Percentiles rank a stretch among this genome's conserved stretches.
Conservation (phyloP, 2,113 vertebrate genomes). For the Tichodroma muraria region DNA sequence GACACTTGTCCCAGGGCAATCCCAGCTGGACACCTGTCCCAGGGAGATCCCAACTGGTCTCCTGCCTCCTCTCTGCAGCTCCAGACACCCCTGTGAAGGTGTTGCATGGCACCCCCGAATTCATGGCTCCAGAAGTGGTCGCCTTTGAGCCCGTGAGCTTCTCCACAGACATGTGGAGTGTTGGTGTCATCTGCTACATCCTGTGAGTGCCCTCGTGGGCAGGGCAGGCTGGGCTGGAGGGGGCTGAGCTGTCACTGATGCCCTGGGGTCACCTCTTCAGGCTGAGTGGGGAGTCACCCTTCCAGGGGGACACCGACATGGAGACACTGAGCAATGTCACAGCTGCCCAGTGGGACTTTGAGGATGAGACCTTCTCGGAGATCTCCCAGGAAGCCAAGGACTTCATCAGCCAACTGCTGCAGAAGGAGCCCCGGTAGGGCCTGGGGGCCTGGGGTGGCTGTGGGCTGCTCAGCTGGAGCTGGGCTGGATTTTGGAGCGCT, state of each 20-base stretch:
- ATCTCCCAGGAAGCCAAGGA: conserved; percentile 82
- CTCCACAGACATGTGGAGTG: conserved; percentile 84
- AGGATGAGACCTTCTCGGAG: conserved; percentile 76
- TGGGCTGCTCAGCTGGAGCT: not conserved
- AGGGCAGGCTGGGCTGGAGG: not conserved
- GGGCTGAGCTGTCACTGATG: not conserved
- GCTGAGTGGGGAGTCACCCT: conserved; percentile 83
- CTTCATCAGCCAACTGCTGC: conserved; percentile 78
- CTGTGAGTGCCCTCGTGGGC: conserved; percentile 69
- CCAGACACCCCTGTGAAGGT: conserved; percentile 70
- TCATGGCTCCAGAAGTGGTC: conserved; percentile 87
- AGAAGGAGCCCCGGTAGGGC: conserved; percentile 73
- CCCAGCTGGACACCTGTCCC: not conserved
- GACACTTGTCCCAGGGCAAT: not conserved
- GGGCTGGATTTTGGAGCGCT: not conserved
- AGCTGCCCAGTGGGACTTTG: conserved; percentile 73
- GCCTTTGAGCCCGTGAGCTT: conserved; percentile 76
- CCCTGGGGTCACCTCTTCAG: conserved; percentile 16
- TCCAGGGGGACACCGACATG: conserved; percentile 76
- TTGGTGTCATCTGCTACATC: conserved; percentile 86
- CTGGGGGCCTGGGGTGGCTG: not conserved
- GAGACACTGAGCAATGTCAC: conserved; percentile 79
- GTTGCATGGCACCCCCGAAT: conserved; percentile 83
- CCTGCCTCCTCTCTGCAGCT: conserved; percentile 44
- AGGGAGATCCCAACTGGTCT: not conserved